phyloP scores from a whole-genome alignment of 2,113 vertebrate genomes.

The Hyaena hyaena region DNA sequence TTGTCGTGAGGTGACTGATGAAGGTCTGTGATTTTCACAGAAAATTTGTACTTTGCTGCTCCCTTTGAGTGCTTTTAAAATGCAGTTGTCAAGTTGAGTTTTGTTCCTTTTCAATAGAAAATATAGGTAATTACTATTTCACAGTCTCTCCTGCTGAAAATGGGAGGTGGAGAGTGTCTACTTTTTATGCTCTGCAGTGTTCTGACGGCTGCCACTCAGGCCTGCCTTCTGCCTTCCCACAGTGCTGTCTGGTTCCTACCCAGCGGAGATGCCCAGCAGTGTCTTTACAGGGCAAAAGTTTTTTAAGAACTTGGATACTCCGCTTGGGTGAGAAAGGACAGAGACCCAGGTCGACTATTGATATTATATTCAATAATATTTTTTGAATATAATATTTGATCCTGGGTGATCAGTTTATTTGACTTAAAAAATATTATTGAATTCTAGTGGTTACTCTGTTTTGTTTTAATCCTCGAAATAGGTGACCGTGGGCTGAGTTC shows the following conservation, averaged over 20 bases:
- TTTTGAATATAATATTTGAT: background rate
- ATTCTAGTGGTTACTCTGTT: background rate
- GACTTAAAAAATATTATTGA: background rate
- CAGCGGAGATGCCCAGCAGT: background rate
- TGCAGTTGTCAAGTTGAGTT: slow-evolving; percentile 41
- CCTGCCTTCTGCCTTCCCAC: slow-evolving; percentile 17
- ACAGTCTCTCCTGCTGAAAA: slow-evolving; percentile 61
- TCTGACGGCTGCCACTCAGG: slow-evolving; percentile 43
- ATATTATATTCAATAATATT: too few relatives aligned
- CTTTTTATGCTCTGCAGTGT: background rate
- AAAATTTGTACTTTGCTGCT: slow-evolving; percentile 45
- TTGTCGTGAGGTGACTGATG: slow-evolving; percentile 50
- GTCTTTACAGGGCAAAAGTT: background rate
- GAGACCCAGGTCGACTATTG: background rate
- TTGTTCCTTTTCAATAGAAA: slow-evolving; percentile 73
- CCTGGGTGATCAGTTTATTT: slow-evolving; percentile 10
- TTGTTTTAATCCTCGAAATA: background rate
- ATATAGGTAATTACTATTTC: slow-evolving; percentile 74
- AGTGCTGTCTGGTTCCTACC: background rate
- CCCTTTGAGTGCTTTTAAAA: slow-evolving; percentile 67
- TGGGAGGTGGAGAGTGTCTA: slow-evolving; percentile 29
- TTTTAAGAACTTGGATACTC: background rate
- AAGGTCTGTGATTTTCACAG: slow-evolving; percentile 62
- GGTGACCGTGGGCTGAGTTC: background rate
- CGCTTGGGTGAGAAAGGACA: background rate